A percentile compares a stretch with the other conserved stretches of the same genome.
Conservation (phyloP, 2,797 vertebrate genomes). For the Holocentrus rufus region DNA sequence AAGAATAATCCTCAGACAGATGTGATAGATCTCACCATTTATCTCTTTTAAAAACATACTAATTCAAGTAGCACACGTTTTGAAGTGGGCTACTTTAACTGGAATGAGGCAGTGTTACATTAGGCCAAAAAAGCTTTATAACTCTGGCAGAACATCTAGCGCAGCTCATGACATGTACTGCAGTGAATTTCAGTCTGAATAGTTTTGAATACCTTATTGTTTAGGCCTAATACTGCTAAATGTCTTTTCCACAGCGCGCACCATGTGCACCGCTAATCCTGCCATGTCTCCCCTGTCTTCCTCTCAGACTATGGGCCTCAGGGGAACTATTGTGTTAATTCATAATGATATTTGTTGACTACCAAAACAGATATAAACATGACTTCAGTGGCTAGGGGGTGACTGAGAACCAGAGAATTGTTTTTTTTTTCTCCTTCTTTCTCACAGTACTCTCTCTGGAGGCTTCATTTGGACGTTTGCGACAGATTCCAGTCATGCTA, state of each 20-base stretch:
- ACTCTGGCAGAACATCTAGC: conserved; percentile 36
- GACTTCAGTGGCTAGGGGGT: neutral
- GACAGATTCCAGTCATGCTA: neutral
- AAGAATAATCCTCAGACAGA: neutral
- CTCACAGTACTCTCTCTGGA: neutral
- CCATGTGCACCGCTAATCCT: conserved; percentile 31
- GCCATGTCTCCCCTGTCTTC: conserved; percentile 48
- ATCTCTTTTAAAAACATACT: too few relatives aligned
- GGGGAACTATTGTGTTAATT: conserved; percentile 50
- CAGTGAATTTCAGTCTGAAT: conserved; percentile 45
- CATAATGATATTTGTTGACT: conserved; percentile 32
- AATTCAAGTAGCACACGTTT: conserved; percentile 7
- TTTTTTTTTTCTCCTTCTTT: conserved; percentile 9
- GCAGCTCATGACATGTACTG: conserved; percentile 42
- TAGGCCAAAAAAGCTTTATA: conserved; percentile 50
- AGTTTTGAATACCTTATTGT: conserved; percentile 66
- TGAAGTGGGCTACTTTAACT: conserved; percentile 11
- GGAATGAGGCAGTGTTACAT: conserved; percentile 37
- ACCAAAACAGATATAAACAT: conserved; percentile 29
- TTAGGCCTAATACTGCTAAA: conserved; percentile 41
- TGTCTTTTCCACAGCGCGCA: conserved; percentile 67
- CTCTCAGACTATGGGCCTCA: conserved; percentile 44
- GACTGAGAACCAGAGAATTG: neutral
- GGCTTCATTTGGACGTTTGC: conserved; percentile 18
- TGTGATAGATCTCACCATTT: neutral